Conservation (phyloP, 2,888 invertebrate genomes). For the Galerucella nymphaeae region DNA sequence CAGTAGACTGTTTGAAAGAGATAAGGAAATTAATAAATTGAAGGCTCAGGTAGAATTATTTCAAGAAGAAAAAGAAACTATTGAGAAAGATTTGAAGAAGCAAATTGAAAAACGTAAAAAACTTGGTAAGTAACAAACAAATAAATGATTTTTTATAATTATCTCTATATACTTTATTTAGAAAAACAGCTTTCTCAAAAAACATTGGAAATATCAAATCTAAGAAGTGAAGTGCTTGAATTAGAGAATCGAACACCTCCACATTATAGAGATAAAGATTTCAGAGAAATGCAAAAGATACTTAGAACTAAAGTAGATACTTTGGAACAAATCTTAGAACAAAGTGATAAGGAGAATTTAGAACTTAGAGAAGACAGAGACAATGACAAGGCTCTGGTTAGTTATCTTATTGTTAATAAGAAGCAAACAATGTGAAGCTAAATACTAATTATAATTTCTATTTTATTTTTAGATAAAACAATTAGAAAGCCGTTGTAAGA, state of each 20-base stretch:
- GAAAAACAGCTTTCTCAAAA: constrained; percentile 63
- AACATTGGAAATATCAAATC: constrained; percentile 59
- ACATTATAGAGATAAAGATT: constrained; percentile 56
- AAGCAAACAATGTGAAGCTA: too few relatives aligned
- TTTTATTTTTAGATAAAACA: constrained; percentile 60
- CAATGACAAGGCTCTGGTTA: constrained; percentile 63
- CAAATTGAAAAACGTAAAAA: constrained; percentile 69
- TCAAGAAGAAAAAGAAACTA: constrained; percentile 71
- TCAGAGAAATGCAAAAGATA: constrained; percentile 55
- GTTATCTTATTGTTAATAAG: not conserved
- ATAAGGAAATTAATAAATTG: constrained; percentile 67
- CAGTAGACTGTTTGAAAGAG: constrained; percentile 55
- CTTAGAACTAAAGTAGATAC: constrained; percentile 67
- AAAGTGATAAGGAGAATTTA: constrained; percentile 68
- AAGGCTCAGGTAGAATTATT: constrained; percentile 72
- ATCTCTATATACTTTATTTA: constrained; percentile 36
- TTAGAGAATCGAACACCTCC: constrained; percentile 57
- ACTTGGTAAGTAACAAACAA: constrained; percentile 63
- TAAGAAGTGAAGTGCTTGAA: constrained; percentile 58
- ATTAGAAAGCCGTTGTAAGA: constrained; percentile 57
- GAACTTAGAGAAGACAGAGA: constrained; percentile 69
- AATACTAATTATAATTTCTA: not conserved
- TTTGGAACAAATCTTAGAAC: constrained; percentile 67
- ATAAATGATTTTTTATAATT: too few relatives aligned
- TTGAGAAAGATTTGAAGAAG: constrained; percentile 71